phyloP scores from a whole-genome alignment of 37 sponge, comb jelly and placozoan genomes.

The Eunapius fragilis region DNA sequence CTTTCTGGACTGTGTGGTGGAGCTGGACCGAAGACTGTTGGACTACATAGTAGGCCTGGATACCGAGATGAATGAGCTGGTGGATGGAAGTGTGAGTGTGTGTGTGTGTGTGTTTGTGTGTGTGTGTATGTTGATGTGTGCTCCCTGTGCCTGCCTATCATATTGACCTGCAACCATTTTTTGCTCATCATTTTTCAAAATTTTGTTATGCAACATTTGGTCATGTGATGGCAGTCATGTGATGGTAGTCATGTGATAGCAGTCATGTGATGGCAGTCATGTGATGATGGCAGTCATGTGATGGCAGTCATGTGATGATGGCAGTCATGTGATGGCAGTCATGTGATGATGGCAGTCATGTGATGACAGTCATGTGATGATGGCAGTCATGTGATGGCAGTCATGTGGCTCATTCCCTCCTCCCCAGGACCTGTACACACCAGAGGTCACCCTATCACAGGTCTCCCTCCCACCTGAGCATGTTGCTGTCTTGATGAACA shows the following conservation, averaged over 20 bases:
- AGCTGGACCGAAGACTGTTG: constrained; percentile 67
- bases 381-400: too few relatives aligned
- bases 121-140: constrained; percentile 22
- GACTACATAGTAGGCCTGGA: constrained; percentile 82
- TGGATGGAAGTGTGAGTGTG: constrained; percentile 60
- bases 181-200: too few relatives aligned
- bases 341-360: too few relatives aligned
- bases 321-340: too few relatives aligned
- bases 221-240: neutral
- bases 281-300: too few relatives aligned
- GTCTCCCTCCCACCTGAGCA: constrained; percentile 67
- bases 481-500: constrained; percentile 35
- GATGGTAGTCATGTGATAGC: neutral
- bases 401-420: too few relatives aligned
- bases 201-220: neutral
- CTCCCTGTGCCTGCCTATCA: neutral
- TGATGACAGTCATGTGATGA: too few relatives aligned
- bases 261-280: neutral
- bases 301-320: too few relatives aligned
- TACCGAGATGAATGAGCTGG: constrained; percentile 78
- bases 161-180: neutral
- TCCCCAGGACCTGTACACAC: constrained; percentile 58
- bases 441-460: constrained; percentile 47
- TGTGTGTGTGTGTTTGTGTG: constrained; percentile 18
- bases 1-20: constrained; percentile 51